phyloP scores from a whole-genome alignment of 1,140 invertebrate species.

The Dufourea novaeangliae region DNA sequence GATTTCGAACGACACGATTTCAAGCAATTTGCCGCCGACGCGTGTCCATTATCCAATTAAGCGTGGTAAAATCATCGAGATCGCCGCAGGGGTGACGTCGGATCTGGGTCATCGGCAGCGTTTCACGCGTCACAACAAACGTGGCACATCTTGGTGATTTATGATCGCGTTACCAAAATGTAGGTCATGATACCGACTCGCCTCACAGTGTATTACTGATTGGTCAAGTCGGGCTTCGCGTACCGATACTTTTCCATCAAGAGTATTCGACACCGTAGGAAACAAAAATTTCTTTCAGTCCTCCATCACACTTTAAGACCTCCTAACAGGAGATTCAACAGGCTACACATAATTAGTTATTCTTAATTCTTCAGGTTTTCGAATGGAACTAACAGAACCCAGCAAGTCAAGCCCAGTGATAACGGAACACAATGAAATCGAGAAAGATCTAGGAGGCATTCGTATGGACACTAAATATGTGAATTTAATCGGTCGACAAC shows the following conservation, averaged over 20 bases:
- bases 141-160: constrained; percentile 31
- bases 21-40: background rate
- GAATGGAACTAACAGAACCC: no score
- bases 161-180: constrained; percentile 37
- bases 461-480: no score
- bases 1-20: background rate
- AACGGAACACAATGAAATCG: no score
- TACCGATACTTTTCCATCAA: background rate
- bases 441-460: no score
- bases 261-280: background rate
- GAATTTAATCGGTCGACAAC: no score
- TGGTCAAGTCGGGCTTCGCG: background rate
- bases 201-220: constrained; percentile 2
- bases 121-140: constrained; percentile 53
- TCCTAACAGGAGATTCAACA: no score
- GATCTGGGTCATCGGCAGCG: constrained; percentile 50
- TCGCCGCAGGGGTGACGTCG: constrained; percentile 28
- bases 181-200: constrained; percentile 32
- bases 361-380: no score
- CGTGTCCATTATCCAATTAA: background rate
- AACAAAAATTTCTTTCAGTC: background rate
- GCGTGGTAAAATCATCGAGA: background rate
- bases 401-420: no score
- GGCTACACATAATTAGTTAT: no score
- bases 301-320: no score